These are phyloP conservation scores for Prorops nasuta DNA, from an alignment of 1,140 invertebrate genomes.

Conservation along the genomic window DNA sequence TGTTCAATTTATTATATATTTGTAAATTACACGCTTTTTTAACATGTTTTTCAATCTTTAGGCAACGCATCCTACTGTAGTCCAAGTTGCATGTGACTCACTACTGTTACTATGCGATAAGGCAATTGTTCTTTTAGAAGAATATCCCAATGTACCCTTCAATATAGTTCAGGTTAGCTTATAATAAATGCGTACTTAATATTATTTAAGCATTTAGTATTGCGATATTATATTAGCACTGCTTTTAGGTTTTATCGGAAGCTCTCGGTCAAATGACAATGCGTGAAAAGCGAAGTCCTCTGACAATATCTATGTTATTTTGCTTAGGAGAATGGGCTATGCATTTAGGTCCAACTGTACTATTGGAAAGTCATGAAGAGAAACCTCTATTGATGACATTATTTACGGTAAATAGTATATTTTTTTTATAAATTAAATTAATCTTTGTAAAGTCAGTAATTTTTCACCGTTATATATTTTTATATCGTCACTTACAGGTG, in stretches of 20 bases:
- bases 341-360: constrained; percentile 60
- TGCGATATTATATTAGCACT: constrained; percentile 8
- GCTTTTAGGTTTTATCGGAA: constrained; percentile 60
- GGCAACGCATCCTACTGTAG: constrained; percentile 82
- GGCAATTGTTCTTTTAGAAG: constrained; percentile 68
- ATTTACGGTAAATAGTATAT: constrained; percentile 57
- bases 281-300: constrained; percentile 54
- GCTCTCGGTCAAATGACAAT: constrained; percentile 60
- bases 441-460: neutral
- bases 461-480: neutral
- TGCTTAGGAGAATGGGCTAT: constrained; percentile 94
- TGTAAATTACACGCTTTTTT: neutral
- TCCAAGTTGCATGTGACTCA: constrained; percentile 85
- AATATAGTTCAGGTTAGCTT: constrained; percentile 68
- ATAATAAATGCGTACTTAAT: constrained; percentile 13
- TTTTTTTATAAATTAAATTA: constrained; percentile 19
- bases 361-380: constrained; percentile 53
- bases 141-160: constrained; percentile 76
- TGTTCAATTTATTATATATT: constrained; percentile 1
- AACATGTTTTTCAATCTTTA: constrained; percentile 52
- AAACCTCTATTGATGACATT: constrained; percentile 63
- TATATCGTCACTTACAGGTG: constrained; percentile 30
- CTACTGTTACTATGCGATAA: constrained; percentile 80
- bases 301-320: constrained; percentile 82
- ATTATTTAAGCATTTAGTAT: constrained; percentile 8